Conservation (phyloP, 2,797 vertebrate species). For the Bovichtus variegatus region DNA sequence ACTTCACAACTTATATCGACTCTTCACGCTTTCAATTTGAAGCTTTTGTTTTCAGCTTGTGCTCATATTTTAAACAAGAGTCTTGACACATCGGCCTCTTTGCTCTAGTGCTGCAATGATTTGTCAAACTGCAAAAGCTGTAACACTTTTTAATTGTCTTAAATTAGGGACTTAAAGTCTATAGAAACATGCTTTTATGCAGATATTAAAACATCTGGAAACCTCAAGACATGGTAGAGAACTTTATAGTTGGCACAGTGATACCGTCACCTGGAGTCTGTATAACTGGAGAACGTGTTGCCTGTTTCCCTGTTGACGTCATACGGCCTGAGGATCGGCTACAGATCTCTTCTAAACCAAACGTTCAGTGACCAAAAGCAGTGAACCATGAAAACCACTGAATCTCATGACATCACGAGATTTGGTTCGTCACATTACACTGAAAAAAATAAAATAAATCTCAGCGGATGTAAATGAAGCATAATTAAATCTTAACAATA, state of each 20-base stretch:
- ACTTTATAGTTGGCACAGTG: background rate
- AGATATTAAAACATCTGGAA: background rate
- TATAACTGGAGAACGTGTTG: slow-evolving; percentile 9
- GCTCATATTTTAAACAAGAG: background rate
- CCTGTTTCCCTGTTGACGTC: slow-evolving; percentile 3
- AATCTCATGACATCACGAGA: slow-evolving; percentile 6
- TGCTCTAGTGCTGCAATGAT: background rate
- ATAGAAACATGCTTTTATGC: background rate
- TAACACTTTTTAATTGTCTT: background rate
- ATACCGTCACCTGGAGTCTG: slow-evolving; percentile 2
- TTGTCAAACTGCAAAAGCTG: background rate
- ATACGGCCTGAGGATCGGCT: slow-evolving; percentile 3
- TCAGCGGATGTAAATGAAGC: too few species aligned
- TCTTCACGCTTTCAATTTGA: background rate
- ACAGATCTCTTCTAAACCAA: slow-evolving; percentile 8
- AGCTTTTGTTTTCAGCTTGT: background rate
- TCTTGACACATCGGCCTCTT: background rate
- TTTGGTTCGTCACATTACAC: slow-evolving; percentile 1
- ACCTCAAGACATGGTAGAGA: background rate
- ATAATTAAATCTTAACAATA: too few species aligned
- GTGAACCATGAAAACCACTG: slow-evolving; percentile 10
- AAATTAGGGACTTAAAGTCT: background rate
- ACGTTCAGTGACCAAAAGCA: background rate
- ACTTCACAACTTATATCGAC: slow-evolving; percentile 11
- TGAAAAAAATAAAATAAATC: too few species aligned